Evolutionary conservation across 2,888 invertebrate genomes (phyloP).

Genomic region (Girardia tigrina): DNA sequence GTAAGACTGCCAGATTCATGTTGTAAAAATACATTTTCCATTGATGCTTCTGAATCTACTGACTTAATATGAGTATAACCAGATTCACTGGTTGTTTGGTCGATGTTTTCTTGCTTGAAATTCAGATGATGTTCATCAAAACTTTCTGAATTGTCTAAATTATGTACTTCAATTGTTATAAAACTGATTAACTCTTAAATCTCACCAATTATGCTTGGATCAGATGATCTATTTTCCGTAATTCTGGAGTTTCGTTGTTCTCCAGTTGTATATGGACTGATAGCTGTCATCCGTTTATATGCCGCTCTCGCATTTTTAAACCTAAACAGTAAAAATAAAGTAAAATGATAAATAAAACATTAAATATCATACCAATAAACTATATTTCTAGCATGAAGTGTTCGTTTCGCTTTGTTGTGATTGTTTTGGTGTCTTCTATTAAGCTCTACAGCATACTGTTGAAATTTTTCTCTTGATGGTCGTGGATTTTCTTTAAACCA

Average conservation of each 20-base stretch:
- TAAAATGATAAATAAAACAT: neutral
- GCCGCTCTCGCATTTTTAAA: slow-evolving; percentile 12
- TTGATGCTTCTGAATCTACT: slow-evolving; percentile 1
- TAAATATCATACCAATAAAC: neutral
- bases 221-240: neutral
- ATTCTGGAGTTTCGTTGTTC: neutral
- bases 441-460: neutral
- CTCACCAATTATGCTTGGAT: neutral
- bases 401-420: slow-evolving; percentile 16
- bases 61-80: neutral
- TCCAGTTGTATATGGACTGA: neutral
- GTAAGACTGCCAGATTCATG: slow-evolving; percentile 1
- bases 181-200: neutral
- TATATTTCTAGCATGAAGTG: neutral
- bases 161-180: neutral
- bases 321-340: neutral
- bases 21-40: slow-evolving; percentile 5
- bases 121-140: neutral
- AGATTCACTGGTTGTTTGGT: neutral
- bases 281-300: slow-evolving; percentile 4
- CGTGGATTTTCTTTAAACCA: slow-evolving; percentile 13
- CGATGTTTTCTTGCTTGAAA: neutral
- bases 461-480: slow-evolving; percentile 5
- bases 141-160: neutral
- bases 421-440: slow-evolving; percentile 15